Conservation (phyloP, 2,113 vertebrate genomes). For the Rhipidura dahli region DNA sequence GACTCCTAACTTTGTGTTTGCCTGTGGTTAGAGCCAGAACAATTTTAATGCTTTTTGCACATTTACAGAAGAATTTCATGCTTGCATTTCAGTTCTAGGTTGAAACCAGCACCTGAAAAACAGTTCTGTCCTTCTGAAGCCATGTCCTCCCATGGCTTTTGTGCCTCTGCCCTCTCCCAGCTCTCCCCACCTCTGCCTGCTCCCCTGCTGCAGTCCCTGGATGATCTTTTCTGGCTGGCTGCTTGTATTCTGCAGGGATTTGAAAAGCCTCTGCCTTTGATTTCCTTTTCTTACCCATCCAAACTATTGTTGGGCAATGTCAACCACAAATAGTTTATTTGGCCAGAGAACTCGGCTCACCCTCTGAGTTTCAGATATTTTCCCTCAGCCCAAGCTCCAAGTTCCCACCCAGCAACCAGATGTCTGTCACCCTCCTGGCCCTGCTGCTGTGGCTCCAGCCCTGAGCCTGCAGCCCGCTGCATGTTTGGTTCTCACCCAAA, state of each 20-base stretch:
- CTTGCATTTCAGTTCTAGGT: not conserved
- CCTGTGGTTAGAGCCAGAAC: not conserved
- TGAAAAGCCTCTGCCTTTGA: not conserved
- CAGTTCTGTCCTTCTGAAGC: not conserved
- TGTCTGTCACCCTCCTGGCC: not conserved
- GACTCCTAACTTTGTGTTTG: not conserved
- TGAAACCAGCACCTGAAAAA: not conserved
- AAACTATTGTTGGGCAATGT: constrained; percentile 14
- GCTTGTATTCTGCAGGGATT: not conserved
- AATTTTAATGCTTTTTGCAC: not conserved
- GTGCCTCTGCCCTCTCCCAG: not conserved
- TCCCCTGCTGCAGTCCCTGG: not conserved
- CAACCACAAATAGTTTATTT: not conserved
- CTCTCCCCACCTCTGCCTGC: not conserved
- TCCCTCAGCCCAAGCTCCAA: not conserved
- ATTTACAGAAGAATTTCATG: not conserved
- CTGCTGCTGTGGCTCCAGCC: not conserved
- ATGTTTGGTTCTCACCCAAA: not conserved
- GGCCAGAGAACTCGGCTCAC: not conserved
- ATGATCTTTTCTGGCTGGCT: not conserved
- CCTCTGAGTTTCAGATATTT: not conserved
- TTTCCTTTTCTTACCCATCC: not conserved
- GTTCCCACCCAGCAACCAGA: not conserved
- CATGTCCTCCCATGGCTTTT: accelerated
- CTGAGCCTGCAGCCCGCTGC: not conserved